These are phyloP conservation scores for Melolontha melolontha DNA, from an alignment of 2,888 invertebrate species.

Conservation along the genomic window DNA sequence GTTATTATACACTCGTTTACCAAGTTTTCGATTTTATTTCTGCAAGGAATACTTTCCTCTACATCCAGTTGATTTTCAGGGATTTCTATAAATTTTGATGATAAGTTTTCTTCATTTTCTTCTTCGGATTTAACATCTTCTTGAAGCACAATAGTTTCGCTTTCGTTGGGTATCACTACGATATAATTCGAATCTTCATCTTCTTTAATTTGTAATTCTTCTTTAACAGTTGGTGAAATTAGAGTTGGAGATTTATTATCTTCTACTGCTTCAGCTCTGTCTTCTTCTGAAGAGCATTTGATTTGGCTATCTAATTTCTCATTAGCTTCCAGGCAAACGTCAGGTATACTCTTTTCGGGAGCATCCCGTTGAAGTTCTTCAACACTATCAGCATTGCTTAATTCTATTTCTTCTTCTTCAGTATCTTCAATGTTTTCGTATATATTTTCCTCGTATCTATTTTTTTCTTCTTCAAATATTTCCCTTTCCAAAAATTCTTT, in stretches of 20 bases:
- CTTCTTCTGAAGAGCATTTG: constrained; percentile 40
- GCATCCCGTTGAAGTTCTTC: constrained; percentile 21
- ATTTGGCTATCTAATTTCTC: constrained; percentile 41
- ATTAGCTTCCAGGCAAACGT: constrained; percentile 33
- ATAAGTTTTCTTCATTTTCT: constrained; percentile 1
- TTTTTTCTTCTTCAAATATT: constrained; percentile 42
- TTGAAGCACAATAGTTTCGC: neutral
- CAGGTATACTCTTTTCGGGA: constrained; percentile 26
- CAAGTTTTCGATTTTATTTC: constrained; percentile 11
- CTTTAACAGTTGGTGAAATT: neutral
- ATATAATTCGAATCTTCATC: neutral
- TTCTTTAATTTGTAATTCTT: constrained; percentile 1
- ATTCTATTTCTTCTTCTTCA: constrained; percentile 40
- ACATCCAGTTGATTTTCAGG: constrained; percentile 22
- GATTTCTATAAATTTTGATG: too few species aligned
- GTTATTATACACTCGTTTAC: constrained; percentile 27
- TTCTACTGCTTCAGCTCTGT: neutral
- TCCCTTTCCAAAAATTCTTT: constrained; percentile 41
- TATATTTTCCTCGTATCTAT: constrained; percentile 46
- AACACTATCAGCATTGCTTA: constrained; percentile 25
- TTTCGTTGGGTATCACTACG: neutral
- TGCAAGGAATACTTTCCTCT: neutral
- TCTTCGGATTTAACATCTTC: neutral
- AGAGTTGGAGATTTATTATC: neutral
- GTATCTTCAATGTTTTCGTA: constrained; percentile 52